A percentile compares a stretch with the other conserved stretches of the same genome.
Conservation (phyloP, 2,797 vertebrate genomes). For the Avahi laniger region DNA sequence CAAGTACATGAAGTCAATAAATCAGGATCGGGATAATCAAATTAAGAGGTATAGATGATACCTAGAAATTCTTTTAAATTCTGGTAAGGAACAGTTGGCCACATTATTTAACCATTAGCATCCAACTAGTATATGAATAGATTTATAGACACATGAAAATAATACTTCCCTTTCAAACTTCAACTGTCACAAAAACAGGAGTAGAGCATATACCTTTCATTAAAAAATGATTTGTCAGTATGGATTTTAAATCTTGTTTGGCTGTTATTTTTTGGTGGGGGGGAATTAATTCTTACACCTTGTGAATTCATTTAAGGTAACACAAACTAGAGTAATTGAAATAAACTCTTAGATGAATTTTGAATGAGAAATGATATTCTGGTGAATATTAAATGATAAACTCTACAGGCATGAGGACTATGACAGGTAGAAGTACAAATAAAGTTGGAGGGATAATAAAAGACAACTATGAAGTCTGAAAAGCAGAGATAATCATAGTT, state of each 20-base stretch:
- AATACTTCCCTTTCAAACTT: background rate
- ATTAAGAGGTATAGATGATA: background rate
- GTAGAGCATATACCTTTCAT: background rate
- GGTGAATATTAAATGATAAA: background rate
- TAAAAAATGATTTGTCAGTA: background rate
- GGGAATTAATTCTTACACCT: background rate
- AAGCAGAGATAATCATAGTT: background rate
- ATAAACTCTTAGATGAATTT: background rate
- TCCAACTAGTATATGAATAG: background rate
- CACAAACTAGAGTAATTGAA: background rate
- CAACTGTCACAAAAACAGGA: background rate
- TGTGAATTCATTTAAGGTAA: background rate
- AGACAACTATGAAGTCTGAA: background rate
- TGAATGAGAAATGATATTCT: background rate
- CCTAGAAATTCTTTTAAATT: background rate
- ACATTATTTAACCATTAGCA: background rate
- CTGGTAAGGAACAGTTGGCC: background rate
- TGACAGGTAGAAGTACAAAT: background rate
- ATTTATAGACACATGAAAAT: conserved; percentile 8
- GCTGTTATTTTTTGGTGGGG: background rate
- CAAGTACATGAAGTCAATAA: background rate
- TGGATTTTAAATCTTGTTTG: background rate
- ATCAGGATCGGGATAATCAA: background rate
- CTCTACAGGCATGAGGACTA: background rate
- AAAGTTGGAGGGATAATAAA: background rate